Evolutionary conservation across 2,888 invertebrate species (phyloP).

Genomic region (Tachina fera): DNA sequence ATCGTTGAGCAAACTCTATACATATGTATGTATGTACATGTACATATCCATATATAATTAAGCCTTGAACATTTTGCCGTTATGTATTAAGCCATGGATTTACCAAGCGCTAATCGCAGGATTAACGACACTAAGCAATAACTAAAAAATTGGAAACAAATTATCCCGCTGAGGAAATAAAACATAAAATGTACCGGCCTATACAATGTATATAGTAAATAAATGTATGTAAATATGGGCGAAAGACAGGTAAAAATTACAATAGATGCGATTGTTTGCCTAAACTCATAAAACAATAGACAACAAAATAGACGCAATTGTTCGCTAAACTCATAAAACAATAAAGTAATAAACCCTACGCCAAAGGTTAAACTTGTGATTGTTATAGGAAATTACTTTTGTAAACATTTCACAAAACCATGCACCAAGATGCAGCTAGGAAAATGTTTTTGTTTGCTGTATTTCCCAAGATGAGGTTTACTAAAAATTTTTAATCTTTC

Average conservation of each 20-base stretch:
- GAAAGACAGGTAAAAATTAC: conserved; percentile 39
- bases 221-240: neutral
- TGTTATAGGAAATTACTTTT: conserved; percentile 56
- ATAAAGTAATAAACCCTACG: conserved; percentile 34
- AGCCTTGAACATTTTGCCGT: conserved; percentile 41
- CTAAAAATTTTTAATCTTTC: conserved; percentile 30
- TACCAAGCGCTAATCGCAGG: conserved; percentile 33
- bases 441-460: conserved; percentile 11
- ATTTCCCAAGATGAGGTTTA: conserved; percentile 34
- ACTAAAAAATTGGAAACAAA: conserved; percentile 21
- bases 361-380: conserved; percentile 46
- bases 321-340: neutral
- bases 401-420: conserved; percentile 38
- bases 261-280: neutral
- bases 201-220: too few relatives aligned
- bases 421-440: neutral
- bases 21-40: too few relatives aligned
- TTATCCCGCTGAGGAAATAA: conserved; percentile 23
- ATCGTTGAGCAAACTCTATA: too few relatives aligned
- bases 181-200: neutral
- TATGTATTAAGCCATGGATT: conserved; percentile 28
- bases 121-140: conserved; percentile 32
- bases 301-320: neutral
- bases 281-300: neutral
- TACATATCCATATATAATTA: neutral